phyloP scores from a whole-genome alignment of 2,797 vertebrate genomes.

The Helicolenus hilgendorfi region DNA sequence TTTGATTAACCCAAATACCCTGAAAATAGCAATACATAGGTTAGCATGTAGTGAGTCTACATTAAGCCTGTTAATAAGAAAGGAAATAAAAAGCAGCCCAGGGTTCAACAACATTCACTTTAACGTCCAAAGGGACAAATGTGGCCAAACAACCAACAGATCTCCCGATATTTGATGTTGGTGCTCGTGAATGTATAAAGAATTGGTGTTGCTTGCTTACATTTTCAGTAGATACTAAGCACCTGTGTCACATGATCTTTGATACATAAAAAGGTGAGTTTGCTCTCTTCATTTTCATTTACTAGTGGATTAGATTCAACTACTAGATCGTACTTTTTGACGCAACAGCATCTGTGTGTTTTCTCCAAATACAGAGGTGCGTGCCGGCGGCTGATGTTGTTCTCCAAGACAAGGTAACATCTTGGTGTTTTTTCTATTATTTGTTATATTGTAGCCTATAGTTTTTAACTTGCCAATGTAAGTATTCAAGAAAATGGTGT shows the following conservation, averaged over 20 bases:
- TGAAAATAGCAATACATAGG: background rate
- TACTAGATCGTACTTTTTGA: background rate
- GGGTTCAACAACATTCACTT: background rate
- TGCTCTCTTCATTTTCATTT: background rate
- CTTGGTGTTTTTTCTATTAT: background rate
- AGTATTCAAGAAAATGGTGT: background rate
- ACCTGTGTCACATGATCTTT: rapidly evolving
- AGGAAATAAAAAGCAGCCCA: background rate
- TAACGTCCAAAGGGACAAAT: background rate
- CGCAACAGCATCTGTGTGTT: background rate
- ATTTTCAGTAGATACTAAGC: rapidly evolving
- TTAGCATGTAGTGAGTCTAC: background rate
- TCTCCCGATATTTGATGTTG: background rate
- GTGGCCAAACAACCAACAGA: background rate
- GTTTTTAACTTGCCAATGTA: background rate
- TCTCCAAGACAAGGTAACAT: background rate
- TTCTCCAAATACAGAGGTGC: background rate
- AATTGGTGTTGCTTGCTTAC: background rate
- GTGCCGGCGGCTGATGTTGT: background rate
- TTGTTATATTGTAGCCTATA: background rate
- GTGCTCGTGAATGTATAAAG: no score
- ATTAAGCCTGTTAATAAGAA: background rate
- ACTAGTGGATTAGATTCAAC: background rate
- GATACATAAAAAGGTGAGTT: background rate
- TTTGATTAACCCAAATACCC: background rate